Percentiles rank a stretch among this genome's conserved stretches.
phyloP scores from a whole-genome alignment of 2,113 vertebrate species.

The Clarias gariepinus region DNA sequence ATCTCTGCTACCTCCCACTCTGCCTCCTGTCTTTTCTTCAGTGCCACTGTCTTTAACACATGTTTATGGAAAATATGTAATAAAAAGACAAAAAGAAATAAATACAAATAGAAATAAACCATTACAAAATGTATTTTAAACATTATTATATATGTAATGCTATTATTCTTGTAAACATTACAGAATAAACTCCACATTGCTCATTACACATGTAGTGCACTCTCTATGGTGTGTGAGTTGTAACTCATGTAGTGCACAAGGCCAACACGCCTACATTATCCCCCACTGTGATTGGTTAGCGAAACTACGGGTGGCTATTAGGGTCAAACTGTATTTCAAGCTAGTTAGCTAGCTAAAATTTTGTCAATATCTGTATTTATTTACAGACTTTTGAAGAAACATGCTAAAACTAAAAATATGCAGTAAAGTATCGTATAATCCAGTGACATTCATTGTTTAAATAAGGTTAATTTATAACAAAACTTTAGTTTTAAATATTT shows the following conservation, averaged over 20 bases:
- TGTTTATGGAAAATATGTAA: neutral
- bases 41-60: too few relatives aligned
- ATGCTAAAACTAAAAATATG: neutral
- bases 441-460: neutral
- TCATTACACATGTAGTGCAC: neutral
- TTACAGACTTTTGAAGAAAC: neutral
- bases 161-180: neutral
- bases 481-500: neutral
- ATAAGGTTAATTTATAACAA: neutral
- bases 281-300: constrained; percentile 60
- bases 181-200: neutral
- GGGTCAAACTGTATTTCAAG: constrained; percentile 9
- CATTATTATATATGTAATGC: neutral
- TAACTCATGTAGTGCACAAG: neutral
- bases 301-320: constrained; percentile 55
- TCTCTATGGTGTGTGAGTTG: neutral
- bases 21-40: too few relatives aligned
- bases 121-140: neutral
- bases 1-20: too few relatives aligned
- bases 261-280: constrained; percentile 55
- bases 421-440: neutral
- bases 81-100: neutral
- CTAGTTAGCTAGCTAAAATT: neutral
- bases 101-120: neutral
- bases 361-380: neutral